phyloP scores from a whole-genome alignment of 2,797 vertebrate species.

The Pseudomugil tenellus region DNA sequence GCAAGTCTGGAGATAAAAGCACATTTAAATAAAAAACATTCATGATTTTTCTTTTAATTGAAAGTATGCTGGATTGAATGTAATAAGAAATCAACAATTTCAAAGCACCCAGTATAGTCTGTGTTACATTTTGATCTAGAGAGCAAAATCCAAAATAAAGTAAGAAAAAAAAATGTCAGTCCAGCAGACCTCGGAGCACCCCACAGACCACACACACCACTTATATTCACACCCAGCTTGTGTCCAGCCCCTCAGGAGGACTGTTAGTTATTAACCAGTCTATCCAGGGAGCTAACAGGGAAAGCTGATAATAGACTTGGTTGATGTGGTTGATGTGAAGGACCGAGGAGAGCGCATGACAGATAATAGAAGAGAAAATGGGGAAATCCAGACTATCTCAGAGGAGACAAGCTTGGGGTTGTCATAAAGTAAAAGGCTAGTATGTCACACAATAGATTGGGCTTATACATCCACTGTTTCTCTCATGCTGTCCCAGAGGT shows the following conservation, averaged over 20 bases:
- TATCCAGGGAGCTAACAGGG: conserved; percentile 1
- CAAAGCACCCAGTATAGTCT: neutral
- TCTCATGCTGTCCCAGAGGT: neutral
- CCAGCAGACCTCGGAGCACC: neutral
- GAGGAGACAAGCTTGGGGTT: neutral
- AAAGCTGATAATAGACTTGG: conserved; percentile 21
- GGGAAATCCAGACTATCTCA: neutral
- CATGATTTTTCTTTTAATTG: neutral
- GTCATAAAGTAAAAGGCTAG: neutral
- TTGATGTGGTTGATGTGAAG: conserved; percentile 20
- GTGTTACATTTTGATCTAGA: too few species aligned
- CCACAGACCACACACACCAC: neutral
- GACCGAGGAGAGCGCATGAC: neutral
- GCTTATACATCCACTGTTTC: neutral
- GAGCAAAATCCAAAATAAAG: neutral
- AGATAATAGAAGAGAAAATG: conserved; percentile 1
- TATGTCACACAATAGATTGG: neutral
- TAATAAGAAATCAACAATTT: neutral
- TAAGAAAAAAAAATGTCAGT: neutral
- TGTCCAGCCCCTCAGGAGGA: conserved; percentile 16
- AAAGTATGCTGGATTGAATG: neutral
- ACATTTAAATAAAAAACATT: too few species aligned
- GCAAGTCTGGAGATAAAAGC: too few species aligned
- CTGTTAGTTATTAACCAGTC: conserved; percentile 12
- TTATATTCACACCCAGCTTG: neutral